Conservation (phyloP, 2,888 invertebrate species). For the Eurytoma californica region DNA sequence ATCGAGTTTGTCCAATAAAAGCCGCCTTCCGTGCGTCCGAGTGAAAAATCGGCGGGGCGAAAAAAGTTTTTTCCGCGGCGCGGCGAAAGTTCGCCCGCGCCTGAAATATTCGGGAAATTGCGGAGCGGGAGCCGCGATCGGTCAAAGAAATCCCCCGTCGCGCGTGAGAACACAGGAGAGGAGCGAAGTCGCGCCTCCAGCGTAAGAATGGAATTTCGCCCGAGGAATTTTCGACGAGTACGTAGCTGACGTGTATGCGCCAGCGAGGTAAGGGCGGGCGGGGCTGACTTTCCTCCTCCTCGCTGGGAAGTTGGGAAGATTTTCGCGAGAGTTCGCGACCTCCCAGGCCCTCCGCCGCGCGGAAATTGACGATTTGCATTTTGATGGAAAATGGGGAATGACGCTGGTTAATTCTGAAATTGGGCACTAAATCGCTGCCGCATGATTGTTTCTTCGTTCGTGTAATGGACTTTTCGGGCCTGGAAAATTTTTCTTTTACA, state of each 20-base stretch:
- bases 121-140: conserved; percentile 3
- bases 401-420: not conserved
- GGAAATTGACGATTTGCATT: conserved; percentile 19
- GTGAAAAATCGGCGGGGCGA: not conserved
- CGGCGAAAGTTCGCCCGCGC: not conserved
- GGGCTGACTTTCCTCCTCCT: not conserved
- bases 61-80: not conserved
- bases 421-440: too few relatives aligned
- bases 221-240: not conserved
- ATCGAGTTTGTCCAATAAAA: not conserved
- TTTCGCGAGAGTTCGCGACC: conserved; percentile 12
- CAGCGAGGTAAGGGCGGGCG: not conserved
- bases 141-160: conserved; percentile 13
- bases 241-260: not conserved
- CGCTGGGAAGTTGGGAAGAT: conserved; percentile 5
- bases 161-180: not conserved
- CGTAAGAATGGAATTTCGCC: not conserved
- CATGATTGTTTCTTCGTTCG: too few relatives aligned
- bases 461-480: too few relatives aligned
- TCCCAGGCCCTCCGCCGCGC: not conserved
- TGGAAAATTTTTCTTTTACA: too few relatives aligned
- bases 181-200: not conserved
- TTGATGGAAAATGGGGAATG: not conserved
- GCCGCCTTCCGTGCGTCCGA: not conserved
- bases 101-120: not conserved